Evolutionary conservation across 2,888 invertebrate species (phyloP).

Genomic region (Mesoligia furuncula): DNA sequence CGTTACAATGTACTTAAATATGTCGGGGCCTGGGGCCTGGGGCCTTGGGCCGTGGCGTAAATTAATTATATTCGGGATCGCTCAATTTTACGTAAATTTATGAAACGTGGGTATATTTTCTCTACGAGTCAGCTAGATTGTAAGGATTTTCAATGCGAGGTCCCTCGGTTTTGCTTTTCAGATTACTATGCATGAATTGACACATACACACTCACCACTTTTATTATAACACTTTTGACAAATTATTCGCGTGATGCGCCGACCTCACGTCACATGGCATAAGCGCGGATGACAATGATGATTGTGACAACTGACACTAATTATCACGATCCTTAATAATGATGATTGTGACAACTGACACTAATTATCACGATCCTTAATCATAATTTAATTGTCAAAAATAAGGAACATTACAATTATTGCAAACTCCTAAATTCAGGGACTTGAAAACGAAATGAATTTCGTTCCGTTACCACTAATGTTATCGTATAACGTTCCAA

Average conservation of each 20-base stretch:
- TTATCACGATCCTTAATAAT: neutral
- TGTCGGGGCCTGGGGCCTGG: slow-evolving; percentile 53
- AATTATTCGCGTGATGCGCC: neutral
- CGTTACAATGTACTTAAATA: slow-evolving; percentile 69
- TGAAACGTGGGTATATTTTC: slow-evolving; percentile 18
- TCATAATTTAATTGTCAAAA: neutral
- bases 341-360: neutral
- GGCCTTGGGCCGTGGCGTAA: slow-evolving; percentile 52
- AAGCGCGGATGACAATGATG: too few relatives aligned
- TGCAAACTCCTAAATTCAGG: too few relatives aligned
- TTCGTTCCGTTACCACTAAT: too few relatives aligned
- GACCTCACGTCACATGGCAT: neutral
- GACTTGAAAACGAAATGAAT: too few relatives aligned
- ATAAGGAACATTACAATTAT: too few relatives aligned
- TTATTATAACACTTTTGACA: neutral
- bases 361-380: neutral
- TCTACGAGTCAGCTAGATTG: neutral
- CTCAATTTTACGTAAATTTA: slow-evolving; percentile 14
- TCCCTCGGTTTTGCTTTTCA: neutral
- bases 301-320: neutral
- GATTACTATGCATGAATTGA: neutral
- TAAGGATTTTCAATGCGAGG: neutral
- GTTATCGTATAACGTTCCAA: too few relatives aligned
- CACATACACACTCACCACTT: neutral
- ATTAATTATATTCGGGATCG: slow-evolving; percentile 65